These are phyloP conservation scores for Ligdia adustata DNA, from an alignment of 2,888 invertebrate genomes.

Conservation along the genomic window DNA sequence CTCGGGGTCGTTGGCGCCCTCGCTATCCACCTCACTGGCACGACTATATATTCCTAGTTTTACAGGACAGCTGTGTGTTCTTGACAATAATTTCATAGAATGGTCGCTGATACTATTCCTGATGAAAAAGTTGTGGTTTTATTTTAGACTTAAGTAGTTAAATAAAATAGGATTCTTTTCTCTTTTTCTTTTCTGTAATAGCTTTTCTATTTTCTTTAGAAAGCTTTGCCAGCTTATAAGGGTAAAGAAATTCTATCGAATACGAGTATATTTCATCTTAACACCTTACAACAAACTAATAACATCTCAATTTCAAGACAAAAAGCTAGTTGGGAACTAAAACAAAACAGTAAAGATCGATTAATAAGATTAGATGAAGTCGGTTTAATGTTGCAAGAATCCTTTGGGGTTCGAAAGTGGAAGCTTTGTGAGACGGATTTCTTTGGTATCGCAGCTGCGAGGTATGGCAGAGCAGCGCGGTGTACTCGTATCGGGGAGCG, in stretches of 20 bases:
- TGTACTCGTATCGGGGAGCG: slow-evolving; percentile 50
- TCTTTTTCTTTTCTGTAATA: no score
- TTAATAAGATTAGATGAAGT: slow-evolving; percentile 33
- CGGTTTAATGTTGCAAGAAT: slow-evolving; percentile 36
- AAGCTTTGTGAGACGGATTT: slow-evolving; percentile 44
- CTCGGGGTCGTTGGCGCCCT: slow-evolving; percentile 37
- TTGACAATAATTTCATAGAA: slow-evolving; percentile 11
- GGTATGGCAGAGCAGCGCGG: slow-evolving; percentile 38
- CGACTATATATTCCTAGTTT: slow-evolving; percentile 20
- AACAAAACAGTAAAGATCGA: slow-evolving; percentile 29
- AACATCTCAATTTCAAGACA: slow-evolving; percentile 23
- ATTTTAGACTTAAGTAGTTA: no score
- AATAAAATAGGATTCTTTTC: no score
- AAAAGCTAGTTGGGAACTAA: slow-evolving; percentile 27
- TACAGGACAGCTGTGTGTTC: slow-evolving; percentile 14
- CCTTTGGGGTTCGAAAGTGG: slow-evolving; percentile 25
- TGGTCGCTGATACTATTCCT: slow-evolving; percentile 5
- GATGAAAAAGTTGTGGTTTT: slow-evolving; percentile 1
- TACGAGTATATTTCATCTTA: slow-evolving; percentile 2
- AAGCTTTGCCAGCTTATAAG: no score
- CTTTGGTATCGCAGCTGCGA: slow-evolving; percentile 36
- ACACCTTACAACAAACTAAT: slow-evolving; percentile 6
- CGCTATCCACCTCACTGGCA: slow-evolving; percentile 12
- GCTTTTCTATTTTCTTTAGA: no score
- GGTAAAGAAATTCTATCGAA: no score